Evolutionary conservation across 2,113 vertebrate species (phyloP).

Genomic region (Dryoscopus gambensis): DNA sequence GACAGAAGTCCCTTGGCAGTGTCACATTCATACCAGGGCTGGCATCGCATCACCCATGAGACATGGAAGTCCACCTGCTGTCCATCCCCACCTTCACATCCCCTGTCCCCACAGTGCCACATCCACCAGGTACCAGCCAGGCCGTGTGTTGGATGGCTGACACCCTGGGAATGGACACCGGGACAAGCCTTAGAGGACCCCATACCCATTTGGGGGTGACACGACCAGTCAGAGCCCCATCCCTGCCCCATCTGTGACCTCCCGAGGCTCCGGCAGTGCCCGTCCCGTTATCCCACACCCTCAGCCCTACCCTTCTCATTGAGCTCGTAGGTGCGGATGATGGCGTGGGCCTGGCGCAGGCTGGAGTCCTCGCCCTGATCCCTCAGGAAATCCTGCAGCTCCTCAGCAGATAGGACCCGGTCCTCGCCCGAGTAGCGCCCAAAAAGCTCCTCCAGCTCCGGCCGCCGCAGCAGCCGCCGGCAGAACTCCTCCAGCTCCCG

Average conservation of each 20-base stretch:
- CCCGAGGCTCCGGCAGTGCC: accelerated
- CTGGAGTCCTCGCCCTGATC: constrained; percentile 88
- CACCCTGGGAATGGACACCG: neutral
- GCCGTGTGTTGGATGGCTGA: neutral
- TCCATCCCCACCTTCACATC: neutral
- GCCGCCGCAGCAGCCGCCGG: constrained; percentile 84
- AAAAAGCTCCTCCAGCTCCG: constrained; percentile 89
- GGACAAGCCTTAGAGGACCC: neutral
- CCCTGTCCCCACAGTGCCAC: neutral
- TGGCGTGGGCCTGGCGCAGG: constrained; percentile 67
- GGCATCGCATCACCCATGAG: neutral
- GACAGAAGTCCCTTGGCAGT: neutral
- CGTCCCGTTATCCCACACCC: neutral
- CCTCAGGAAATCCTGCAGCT: constrained; percentile 88
- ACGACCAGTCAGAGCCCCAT: neutral
- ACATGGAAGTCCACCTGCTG: neutral
- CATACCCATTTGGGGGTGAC: neutral
- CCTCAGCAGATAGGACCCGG: constrained; percentile 77
- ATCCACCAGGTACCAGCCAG: neutral
- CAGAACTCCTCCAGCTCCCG: constrained; percentile 92
- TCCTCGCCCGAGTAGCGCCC: constrained; percentile 84
- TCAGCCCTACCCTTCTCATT: constrained; percentile 83
- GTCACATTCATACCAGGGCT: neutral
- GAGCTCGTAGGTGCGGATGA: constrained; percentile 86
- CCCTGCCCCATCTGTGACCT: accelerated